These are phyloP conservation scores for Cryptoprocta ferox DNA, from an alignment of 2,797 vertebrate species.

Conservation along the genomic window DNA sequence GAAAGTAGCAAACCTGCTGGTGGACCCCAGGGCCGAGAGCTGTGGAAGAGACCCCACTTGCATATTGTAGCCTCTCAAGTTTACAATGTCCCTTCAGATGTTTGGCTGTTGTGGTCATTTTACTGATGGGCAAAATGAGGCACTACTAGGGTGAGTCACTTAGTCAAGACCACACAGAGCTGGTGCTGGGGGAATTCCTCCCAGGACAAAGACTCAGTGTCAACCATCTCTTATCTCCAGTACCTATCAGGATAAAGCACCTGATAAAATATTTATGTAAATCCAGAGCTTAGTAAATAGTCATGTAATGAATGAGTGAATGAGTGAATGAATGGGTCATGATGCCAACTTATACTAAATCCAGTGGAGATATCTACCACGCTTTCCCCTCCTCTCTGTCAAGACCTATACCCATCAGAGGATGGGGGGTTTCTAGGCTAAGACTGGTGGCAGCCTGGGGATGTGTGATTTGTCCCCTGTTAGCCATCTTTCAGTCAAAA, in stretches of 20 bases:
- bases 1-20: not conserved
- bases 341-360: not conserved
- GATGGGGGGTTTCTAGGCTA: not conserved
- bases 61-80: not conserved
- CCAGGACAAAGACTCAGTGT: not conserved
- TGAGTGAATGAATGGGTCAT: not conserved
- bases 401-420: not conserved
- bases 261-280: too few relatives aligned
- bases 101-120: not conserved
- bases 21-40: fast-evolving
- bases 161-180: not conserved
- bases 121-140: not conserved
- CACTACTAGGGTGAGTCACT: not conserved
- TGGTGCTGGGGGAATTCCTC: not conserved
- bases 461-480: not conserved
- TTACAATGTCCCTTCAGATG: not conserved
- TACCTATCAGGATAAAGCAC: not conserved
- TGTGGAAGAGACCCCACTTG: too few relatives aligned
- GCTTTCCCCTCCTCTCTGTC: not conserved
- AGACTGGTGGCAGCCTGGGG: not conserved
- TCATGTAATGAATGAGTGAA: not conserved
- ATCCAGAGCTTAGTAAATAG: not conserved
- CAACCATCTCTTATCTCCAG: not conserved
- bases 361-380: not conserved
- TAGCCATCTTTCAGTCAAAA: not conserved